These are phyloP conservation scores for Tuberolachnus salignus DNA, from an alignment of 2,888 invertebrate genomes.

Conservation along the genomic window DNA sequence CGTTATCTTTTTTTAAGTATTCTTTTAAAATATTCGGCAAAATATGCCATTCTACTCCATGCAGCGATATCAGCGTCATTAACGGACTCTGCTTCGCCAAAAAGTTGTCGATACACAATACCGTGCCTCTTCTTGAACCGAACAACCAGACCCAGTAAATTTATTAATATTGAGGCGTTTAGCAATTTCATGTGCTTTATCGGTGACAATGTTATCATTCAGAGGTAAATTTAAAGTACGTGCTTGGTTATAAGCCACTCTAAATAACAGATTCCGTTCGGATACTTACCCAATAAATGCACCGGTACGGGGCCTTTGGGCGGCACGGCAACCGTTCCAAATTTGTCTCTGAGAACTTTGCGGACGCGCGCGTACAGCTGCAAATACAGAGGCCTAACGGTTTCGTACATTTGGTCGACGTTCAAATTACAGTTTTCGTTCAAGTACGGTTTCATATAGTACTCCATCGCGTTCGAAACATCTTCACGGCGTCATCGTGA, in stretches of 20 bases:
- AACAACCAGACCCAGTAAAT: too few relatives aligned
- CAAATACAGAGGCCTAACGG: slow-evolving; percentile 79
- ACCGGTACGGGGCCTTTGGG: slow-evolving; percentile 77
- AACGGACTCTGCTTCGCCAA: slow-evolving; percentile 23
- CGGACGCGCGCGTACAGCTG: slow-evolving; percentile 84
- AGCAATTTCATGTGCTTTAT: slow-evolving; percentile 22
- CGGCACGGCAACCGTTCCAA: slow-evolving; percentile 72
- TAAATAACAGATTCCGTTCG: neutral
- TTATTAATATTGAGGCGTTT: too few relatives aligned
- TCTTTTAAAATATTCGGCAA: slow-evolving; percentile 19
- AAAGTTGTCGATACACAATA: slow-evolving; percentile 24
- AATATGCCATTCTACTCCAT: slow-evolving; percentile 19
- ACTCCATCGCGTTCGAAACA: slow-evolving; percentile 72
- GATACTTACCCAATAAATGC: slow-evolving; percentile 70
- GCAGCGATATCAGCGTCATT: slow-evolving; percentile 28
- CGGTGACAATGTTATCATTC: slow-evolving; percentile 11
- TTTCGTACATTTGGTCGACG: slow-evolving; percentile 72
- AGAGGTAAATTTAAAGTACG: slow-evolving; percentile 12
- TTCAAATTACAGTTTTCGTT: slow-evolving; percentile 74
- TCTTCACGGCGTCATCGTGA: slow-evolving; percentile 63
- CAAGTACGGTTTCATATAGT: slow-evolving; percentile 72
- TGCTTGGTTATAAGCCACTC: slow-evolving; percentile 22
- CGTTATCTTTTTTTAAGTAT: too few relatives aligned
- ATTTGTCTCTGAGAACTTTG: slow-evolving; percentile 71
- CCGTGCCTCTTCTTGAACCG: too few relatives aligned